Base-by-base conservation (phyloP, 2,888 invertebrate genomes). In the Allophyes oxyacanthae region DNA sequence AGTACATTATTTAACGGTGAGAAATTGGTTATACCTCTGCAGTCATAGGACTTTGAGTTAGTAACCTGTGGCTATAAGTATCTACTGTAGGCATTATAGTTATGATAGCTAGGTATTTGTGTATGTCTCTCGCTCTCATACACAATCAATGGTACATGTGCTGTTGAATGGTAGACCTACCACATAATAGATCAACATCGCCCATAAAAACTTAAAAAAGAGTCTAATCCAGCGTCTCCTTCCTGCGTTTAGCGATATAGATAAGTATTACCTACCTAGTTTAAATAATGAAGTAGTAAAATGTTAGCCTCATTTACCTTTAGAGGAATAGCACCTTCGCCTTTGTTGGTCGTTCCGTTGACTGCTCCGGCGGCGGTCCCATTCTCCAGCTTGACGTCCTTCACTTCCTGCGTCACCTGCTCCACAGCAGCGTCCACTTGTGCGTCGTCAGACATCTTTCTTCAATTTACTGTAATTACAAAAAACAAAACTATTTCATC, bases 341-440 rank as follows among this genome's bases (percentile, higher is more conserved):
- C 88, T 82, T 91, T 92, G 77, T 81, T 73, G 41, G 88, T 74
- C 64, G 89, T 88, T 86, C 92, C 91, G 76, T 92, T 90, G 87
- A 89, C 69, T 53, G 86, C 85, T 14, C 89, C 88, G 42, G 91
- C 81, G 34, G 90, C 90, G 45, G 81, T 78, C 34, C 94, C 95
- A 71, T 95, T 95, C 77, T 95, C 95, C 65, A 95, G 78, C 86
- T 94, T 95, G 77, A 95, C 83, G 78, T 94, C 94, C 85, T 94
- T 94, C 70, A 95, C 88, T 70, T 92, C 94, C 81, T 90, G 85
- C 42, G 91, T 83, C 76, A 92, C 89, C 64, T 91, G 86, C 72
- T 91, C 89, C 50, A 92, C 88, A 20, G 86, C 83, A 9, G 85
- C 81, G 44, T 88, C 86, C 13, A 85, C 79, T 60, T 85, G 84